Evolutionary conservation across 2,797 vertebrate genomes (phyloP).

Genomic region (Dicrostonyx torquatus): DNA sequence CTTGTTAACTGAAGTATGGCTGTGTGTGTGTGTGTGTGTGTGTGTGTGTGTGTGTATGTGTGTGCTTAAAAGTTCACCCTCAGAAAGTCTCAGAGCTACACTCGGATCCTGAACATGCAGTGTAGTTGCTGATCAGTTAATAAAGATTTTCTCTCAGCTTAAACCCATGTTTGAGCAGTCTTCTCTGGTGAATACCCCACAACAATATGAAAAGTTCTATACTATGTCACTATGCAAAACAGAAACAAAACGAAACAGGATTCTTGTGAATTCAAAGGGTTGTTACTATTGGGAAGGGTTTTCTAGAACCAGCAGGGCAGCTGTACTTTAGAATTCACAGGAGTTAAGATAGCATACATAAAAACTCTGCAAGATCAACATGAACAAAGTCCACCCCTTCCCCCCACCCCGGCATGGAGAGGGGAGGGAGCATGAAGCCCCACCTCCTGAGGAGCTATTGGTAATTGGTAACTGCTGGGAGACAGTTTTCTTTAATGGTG

Average conservation of each 20-base stretch:
- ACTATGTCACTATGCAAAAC: neutral
- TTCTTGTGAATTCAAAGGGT: constrained; percentile 41
- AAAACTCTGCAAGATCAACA: neutral
- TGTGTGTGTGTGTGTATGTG: too few relatives aligned
- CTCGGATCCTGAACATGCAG: neutral
- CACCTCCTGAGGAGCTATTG: neutral
- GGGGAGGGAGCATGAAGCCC: neutral
- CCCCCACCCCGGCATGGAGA: too few relatives aligned
- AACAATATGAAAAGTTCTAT: neutral
- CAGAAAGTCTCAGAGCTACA: neutral
- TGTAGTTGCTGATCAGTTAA: too few relatives aligned
- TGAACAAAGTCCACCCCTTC: too few relatives aligned
- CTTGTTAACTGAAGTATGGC: neutral
- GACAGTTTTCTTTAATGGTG: neutral
- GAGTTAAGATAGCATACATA: neutral
- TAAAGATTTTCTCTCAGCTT: neutral
- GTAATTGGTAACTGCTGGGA: neutral
- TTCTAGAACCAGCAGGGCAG: neutral
- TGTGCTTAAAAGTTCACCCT: neutral
- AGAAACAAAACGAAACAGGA: neutral
- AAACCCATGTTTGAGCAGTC: neutral
- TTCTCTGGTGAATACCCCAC: neutral
- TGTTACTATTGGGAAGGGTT: neutral
- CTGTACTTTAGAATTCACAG: too few relatives aligned
- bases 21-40: too few relatives aligned